Base-by-base conservation (phyloP, 2,113 vertebrate genomes). In the Prietella phreatophila region DNA sequence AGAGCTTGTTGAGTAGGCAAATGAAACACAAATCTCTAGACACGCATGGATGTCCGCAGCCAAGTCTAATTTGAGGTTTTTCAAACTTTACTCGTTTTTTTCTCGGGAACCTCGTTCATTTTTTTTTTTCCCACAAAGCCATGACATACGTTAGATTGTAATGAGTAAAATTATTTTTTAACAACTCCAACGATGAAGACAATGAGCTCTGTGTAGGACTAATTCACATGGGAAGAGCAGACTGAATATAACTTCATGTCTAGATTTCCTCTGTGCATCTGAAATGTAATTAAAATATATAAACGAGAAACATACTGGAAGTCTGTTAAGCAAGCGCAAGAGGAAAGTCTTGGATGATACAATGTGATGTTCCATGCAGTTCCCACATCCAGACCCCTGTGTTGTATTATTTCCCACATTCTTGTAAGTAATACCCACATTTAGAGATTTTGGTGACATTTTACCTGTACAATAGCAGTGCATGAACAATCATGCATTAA, bases 21-120 rank as follows among this genome's bases (percentile, higher is more conserved):
- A 33, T 67, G 85, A 50, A 55, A 88, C 63, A 86, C 56, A 88
- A 88, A 89, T 87, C 86, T 88, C 83, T 80, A 89, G 87, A 90
- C 25, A 89, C 55, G 63, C 85, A 33, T 58, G 60, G 33, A 33
- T 60, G 42, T 61, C 71, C 36, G 15, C 22, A 42, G 81, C 60
- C 65, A 71, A 39, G n/a, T 80, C 50, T 71, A 86, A 88, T 83
- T 83, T 71, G 36, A 36, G 33, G 10, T 61, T 78, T 85, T 88
- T 58, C 15, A 30, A 81, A 61, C 50, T 83, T 83, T 86, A 69
- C 47, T 75, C 39, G 13, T 84, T 88, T 75, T 80, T 63, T 25
- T 86, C n/a, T 47, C 42, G 2, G 17, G 17, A 71, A 9, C 17
- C 14, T 69, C 25, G 1, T 67, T 73, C 5, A 0, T 84, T 36